phyloP scores from a whole-genome alignment of 2,113 vertebrate genomes.

The Athene noctua region DNA sequence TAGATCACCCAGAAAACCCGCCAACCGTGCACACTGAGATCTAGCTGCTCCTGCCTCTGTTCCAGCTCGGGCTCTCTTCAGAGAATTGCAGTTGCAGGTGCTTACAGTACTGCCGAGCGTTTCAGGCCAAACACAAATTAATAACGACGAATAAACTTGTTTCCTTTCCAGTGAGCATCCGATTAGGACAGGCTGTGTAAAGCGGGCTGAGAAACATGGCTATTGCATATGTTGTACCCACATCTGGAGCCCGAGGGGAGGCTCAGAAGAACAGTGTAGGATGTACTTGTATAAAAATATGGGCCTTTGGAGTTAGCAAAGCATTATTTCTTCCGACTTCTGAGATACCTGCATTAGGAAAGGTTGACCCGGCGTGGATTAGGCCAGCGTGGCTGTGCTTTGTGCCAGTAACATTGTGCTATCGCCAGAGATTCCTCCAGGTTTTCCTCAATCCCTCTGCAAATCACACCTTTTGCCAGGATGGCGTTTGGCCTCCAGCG shows the following conservation, averaged over 20 bases:
- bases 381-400: not conserved
- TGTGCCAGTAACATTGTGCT: not conserved
- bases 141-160: not conserved
- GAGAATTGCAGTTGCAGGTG: not conserved
- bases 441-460: not conserved
- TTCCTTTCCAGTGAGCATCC: not conserved
- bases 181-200: not conserved
- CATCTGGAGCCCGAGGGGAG: not conserved
- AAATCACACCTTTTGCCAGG: not conserved
- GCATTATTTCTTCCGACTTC: not conserved
- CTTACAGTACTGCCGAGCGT: not conserved
- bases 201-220: not conserved
- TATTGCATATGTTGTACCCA: not conserved
- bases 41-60: not conserved
- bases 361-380: not conserved
- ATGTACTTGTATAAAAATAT: not conserved
- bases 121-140: not conserved
- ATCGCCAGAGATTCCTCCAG: not conserved
- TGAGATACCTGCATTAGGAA: not conserved
- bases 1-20: conserved; percentile 42
- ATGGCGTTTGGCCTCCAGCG: not conserved
- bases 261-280: not conserved
- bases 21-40: not conserved
- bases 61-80: not conserved
- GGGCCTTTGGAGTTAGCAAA: not conserved